Base-by-base conservation (phyloP, 2,113 vertebrate species). In the Nesospiza acunhae region DNA sequence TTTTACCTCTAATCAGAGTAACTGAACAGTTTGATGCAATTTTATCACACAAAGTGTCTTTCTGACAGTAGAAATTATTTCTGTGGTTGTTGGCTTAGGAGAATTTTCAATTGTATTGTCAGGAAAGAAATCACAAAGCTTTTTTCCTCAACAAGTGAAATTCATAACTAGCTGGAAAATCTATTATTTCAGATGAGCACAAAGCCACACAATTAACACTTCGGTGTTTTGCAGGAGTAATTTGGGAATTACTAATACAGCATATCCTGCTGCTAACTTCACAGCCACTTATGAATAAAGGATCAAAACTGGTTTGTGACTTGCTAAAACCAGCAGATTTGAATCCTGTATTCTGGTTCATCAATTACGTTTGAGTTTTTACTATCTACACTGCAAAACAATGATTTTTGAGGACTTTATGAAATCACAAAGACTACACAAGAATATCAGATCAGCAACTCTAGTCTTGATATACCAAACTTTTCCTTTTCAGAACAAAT, bases 371-470 rank as follows among this genome's bases (percentile, higher is more conserved):
- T 41, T 41, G n/a, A 53, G 24, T 47, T 50, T 46, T 84, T 52
- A 63, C n/a, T 7, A 78, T 37, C 20, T 28, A 33, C 7, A 15
- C 5, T 19, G 44, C 49, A 63, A 79, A 88, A 11, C 53, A 72
- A 30, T 19, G 27, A 42, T 49, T 83, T 86, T 27, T 59, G 42
- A 73, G 27, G 46, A 80, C 39, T 66, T 50, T 0, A 10, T 64
- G 27, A 58, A 74, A 62, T 28, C 41, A 80, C 0, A 0, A 79
- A 52, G 15, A 20, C 35, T 21, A 58, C 6, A 14, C 0, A 0
- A 39, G 19, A 16, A 5, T 17, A 92, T 68, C 13, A 28, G 24
- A 73, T 56, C 47, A 74, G 39, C 6, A 70, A 19, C 35, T 59
- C 22, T 18, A 30, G 44, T 20, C 63, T 33, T 72, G 22, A n/a